These are phyloP conservation scores for Paragorgia papillata DNA, from an alignment of 92 coral and sea anemone genomes.

Conservation along the genomic window DNA sequence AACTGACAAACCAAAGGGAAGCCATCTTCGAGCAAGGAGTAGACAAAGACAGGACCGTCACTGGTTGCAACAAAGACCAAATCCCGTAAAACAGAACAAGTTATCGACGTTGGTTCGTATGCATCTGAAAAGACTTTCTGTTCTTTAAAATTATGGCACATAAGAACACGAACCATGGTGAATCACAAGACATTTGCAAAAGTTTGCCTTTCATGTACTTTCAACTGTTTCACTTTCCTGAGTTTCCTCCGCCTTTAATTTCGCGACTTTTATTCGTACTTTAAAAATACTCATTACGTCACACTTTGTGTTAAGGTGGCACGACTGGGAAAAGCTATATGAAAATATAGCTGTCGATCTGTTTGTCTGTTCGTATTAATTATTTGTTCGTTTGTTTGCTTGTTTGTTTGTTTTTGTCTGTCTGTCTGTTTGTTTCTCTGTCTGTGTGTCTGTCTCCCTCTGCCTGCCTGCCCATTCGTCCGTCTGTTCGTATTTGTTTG, in stretches of 20 bases:
- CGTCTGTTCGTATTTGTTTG: no score
- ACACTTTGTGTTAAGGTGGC: no score
- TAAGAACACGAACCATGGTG: constrained; percentile 92
- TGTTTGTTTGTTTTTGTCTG: no score
- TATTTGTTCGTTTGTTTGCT: no score
- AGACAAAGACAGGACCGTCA: constrained; percentile 74
- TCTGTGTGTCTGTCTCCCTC: no score
- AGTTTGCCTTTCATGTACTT: neutral
- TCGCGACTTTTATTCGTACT: constrained; percentile 1
- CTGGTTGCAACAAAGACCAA: constrained; percentile 74
- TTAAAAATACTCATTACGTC: no score
- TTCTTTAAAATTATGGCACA: constrained; percentile 85
- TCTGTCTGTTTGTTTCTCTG: no score
- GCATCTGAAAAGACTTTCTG: constrained; percentile 84
- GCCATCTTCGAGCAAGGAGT: constrained; percentile 75
- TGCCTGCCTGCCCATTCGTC: no score
- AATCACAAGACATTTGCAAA: neutral
- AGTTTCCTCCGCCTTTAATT: neutral
- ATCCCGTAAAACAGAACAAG: constrained; percentile 63
- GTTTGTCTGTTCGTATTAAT: no score
- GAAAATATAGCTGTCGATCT: no score
- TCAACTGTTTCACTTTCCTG: no score
- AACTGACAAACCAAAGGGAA: constrained; percentile 86
- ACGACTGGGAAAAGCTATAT: no score
- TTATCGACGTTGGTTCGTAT: constrained; percentile 69